A percentile compares a stretch with the other conserved stretches of the same genome.
These are phyloP conservation scores for Machimus atricapillus DNA, from an alignment of 2,888 invertebrate species.

Conservation along the genomic window DNA sequence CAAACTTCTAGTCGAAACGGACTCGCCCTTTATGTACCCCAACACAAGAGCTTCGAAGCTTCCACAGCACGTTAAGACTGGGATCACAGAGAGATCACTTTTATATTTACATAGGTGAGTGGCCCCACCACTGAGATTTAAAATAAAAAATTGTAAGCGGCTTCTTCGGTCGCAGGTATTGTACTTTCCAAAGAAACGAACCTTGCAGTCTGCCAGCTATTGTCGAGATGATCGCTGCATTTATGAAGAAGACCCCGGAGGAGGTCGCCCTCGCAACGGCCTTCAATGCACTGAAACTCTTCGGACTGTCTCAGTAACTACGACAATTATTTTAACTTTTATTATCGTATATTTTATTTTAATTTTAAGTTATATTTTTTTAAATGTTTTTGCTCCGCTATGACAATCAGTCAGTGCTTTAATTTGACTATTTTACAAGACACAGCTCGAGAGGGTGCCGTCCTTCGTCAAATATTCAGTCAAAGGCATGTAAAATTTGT, in stretches of 20 bases:
- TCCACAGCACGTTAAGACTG: constrained; percentile 85
- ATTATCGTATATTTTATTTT: not conserved
- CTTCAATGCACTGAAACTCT: constrained; percentile 89
- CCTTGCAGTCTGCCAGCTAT: constrained; percentile 93
- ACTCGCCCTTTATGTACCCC: constrained; percentile 96
- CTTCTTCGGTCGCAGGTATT: constrained; percentile 68
- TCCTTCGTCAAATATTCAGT: not conserved
- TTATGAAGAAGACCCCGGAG: constrained; percentile 84
- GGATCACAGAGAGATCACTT: constrained; percentile 79
- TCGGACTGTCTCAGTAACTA: constrained; percentile 78
- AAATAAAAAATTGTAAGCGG: not conserved
- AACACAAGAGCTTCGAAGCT: constrained; percentile 92
- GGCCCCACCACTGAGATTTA: not conserved
- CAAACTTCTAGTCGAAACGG: constrained; percentile 86
- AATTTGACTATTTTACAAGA: not conserved
- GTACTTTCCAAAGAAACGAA: constrained; percentile 95
- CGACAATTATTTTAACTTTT: constrained; percentile 13
- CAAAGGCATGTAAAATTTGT: constrained; percentile 29
- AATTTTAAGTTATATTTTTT: not conserved
- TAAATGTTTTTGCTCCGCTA: not conserved
- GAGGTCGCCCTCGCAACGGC: constrained; percentile 90
- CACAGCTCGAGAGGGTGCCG: not conserved
- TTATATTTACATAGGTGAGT: constrained; percentile 61
- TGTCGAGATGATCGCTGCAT: constrained; percentile 93
- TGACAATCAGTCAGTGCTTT: not conserved